Base-by-base conservation (phyloP, 2,888 invertebrate species). In the Volucella bombylans region DNA sequence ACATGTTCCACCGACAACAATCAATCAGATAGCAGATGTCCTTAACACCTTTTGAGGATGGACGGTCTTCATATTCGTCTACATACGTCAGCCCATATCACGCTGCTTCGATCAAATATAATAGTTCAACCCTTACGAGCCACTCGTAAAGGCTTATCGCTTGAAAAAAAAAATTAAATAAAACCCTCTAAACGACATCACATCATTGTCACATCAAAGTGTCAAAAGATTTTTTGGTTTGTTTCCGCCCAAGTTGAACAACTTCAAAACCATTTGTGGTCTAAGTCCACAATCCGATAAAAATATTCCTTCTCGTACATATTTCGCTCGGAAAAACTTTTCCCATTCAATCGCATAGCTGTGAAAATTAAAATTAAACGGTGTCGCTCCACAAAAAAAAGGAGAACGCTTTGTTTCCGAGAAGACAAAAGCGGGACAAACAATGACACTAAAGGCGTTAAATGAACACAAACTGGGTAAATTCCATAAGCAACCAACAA, bases 401-500 rank as follows among this genome's bases (percentile, higher is more conserved):
- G 62, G 74, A 83, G 73, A 52, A 49, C 52, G 59, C 52, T 54
- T 83, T 83, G 80, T 83, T 74, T 72, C 64, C 43, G 47, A 74
- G 43, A 43, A 74, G 61, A 83, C 65, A 83, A 83, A 80, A 65
- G 69, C 80, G 43, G 41, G 49, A 23, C 83, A 59, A 80, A 74
- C 83, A 80, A 80, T 83, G 74, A 74, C 69, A 74, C 65, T 74
- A 61, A 79, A 83, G 74, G 74, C 83, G 65, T 61, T 65, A 83
- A 80, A 74, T 69, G 80, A 80, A 67, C 69, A 83, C 73, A 80
- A 64, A 59, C 80, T 54, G 69, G 47, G 83, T 69, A 69, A 59
- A 69, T 74, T 82, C 52, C 43, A 69, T 69, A 82, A 80, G 43
- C 80, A 61, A 39, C 69, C 57, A 41, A 71, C 65, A 80, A 74